Percentiles rank a stretch among this genome's conserved stretches.
phyloP scores from a whole-genome alignment of 2,888 invertebrate species.

The Dorcus parallelipipedus region DNA sequence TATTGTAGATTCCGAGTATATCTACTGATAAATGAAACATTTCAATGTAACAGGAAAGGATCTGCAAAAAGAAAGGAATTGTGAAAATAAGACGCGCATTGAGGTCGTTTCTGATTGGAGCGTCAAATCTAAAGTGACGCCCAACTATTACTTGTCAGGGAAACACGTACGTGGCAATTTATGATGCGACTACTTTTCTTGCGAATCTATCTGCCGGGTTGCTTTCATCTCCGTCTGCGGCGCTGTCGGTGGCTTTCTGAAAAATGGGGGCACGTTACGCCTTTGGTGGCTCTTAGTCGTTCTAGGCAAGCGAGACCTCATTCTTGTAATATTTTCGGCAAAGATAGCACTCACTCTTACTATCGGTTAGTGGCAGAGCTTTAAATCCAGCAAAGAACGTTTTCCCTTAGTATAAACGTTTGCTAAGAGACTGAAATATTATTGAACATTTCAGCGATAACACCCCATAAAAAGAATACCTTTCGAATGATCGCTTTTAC shows the following conservation, averaged over 20 bases:
- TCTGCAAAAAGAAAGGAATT: too few species aligned
- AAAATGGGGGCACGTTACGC: slow-evolving; percentile 19
- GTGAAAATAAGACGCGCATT: not conserved
- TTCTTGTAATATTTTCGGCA: slow-evolving; percentile 20
- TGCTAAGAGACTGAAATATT: too few species aligned
- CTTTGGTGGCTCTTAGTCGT: slow-evolving; percentile 19
- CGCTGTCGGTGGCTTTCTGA: slow-evolving; percentile 15
- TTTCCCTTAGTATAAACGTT: too few species aligned
- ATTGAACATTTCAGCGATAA: too few species aligned
- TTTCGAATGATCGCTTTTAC: too few species aligned
- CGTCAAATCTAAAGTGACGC: slow-evolving; percentile 25
- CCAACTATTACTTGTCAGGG: slow-evolving; percentile 25
- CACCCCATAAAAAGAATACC: too few species aligned
- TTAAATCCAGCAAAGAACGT: not conserved
- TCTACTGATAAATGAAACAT: too few species aligned
- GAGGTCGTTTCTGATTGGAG: slow-evolving; percentile 18
- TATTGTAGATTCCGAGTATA: too few species aligned
- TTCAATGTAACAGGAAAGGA: too few species aligned
- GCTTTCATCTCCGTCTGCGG: slow-evolving; percentile 24
- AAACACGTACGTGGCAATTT: slow-evolving; percentile 26
- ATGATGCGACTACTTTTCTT: slow-evolving; percentile 21
- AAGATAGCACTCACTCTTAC: slow-evolving; percentile 16
- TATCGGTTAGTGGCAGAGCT: slow-evolving; percentile 16
- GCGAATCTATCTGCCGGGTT: slow-evolving; percentile 22
- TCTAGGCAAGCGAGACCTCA: slow-evolving; percentile 17